phyloP scores from a whole-genome alignment of 2,797 vertebrate genomes.

The Pseudochaenichthys georgianus region DNA sequence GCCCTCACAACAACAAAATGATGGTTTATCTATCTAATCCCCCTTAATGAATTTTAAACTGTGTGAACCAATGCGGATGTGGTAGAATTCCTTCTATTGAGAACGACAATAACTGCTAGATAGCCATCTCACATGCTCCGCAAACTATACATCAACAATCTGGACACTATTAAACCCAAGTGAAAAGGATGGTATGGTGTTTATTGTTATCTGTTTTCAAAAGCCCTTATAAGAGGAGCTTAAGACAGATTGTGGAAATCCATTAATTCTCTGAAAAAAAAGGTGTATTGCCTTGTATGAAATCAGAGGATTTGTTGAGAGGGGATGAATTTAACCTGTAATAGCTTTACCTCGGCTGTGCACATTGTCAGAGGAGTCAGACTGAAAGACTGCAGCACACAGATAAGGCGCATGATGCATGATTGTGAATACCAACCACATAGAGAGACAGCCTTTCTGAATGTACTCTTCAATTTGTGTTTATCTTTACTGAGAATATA shows the following conservation, averaged over 20 bases:
- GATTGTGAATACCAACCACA: conserved; percentile 55
- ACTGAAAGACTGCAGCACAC: conserved; percentile 72
- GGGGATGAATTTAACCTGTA: conserved; percentile 91
- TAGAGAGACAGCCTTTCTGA: conserved; percentile 3
- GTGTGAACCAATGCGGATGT: conserved; percentile 83
- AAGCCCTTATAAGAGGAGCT: conserved; percentile 90
- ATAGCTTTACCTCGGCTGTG: conserved; percentile 76
- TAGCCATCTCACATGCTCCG: conserved; percentile 83
- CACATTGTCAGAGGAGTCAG: conserved; percentile 82
- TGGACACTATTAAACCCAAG: conserved; percentile 84
- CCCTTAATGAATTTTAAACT: conserved; percentile 92
- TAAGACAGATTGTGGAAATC: conserved; percentile 94
- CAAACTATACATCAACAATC: conserved; percentile 88
- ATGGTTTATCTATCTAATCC: conserved; percentile 90
- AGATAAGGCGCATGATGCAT: conserved; percentile 67
- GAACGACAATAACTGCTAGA: conserved; percentile 81
- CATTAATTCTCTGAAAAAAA: conserved; percentile 92
- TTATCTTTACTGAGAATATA: conserved; percentile 23
- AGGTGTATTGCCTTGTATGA: conserved; percentile 91
- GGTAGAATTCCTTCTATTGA: conserved; percentile 79
- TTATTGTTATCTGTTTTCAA: conserved; percentile 90
- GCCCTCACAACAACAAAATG: conserved; percentile 85
- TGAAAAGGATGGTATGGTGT: conserved; percentile 85
- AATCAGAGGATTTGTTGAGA: conserved; percentile 87
- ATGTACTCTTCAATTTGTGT: conserved; percentile 5